Evolutionary conservation across 2,797 vertebrate species (phyloP).

Genomic region (Phalloptychus januarius): DNA sequence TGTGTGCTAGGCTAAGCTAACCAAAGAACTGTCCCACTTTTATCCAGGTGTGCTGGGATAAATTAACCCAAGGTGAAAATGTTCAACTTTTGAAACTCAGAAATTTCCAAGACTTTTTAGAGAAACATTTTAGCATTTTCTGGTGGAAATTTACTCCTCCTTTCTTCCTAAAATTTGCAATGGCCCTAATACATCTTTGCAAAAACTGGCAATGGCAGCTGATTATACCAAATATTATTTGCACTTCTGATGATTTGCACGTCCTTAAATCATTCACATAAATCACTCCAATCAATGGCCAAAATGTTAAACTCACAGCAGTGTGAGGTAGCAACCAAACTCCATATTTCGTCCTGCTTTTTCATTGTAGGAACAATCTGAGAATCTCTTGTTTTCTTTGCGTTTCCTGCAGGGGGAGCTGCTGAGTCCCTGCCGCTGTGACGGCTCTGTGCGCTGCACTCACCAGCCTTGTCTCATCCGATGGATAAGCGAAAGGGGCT

Average conservation of each 20-base stretch:
- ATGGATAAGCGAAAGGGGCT: conserved; percentile 91
- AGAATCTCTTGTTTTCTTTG: not conserved
- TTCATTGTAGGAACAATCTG: not conserved
- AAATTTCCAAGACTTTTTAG: no score
- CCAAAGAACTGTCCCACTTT: not conserved
- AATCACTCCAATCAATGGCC: not conserved
- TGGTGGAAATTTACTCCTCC: no score
- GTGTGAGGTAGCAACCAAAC: not conserved
- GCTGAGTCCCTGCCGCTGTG: conserved; percentile 87
- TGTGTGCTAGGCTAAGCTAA: not conserved
- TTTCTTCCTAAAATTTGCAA: no score
- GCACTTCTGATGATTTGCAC: not conserved
- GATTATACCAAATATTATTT: not conserved
- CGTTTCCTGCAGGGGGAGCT: conserved; percentile 85
- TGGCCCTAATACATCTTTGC: no score
- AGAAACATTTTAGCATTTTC: no score
- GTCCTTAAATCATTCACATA: not conserved
- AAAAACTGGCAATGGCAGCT: not conserved
- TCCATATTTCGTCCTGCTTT: not conserved
- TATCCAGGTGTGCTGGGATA: no score
- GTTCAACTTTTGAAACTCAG: no score
- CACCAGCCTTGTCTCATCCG: conserved; percentile 91
- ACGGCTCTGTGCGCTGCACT: conserved; percentile 87
- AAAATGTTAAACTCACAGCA: not conserved
- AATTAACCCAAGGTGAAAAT: not conserved